These are phyloP conservation scores for Papilio polyxenes DNA, from an alignment of 1,140 invertebrate genomes.

Conservation along the genomic window DNA sequence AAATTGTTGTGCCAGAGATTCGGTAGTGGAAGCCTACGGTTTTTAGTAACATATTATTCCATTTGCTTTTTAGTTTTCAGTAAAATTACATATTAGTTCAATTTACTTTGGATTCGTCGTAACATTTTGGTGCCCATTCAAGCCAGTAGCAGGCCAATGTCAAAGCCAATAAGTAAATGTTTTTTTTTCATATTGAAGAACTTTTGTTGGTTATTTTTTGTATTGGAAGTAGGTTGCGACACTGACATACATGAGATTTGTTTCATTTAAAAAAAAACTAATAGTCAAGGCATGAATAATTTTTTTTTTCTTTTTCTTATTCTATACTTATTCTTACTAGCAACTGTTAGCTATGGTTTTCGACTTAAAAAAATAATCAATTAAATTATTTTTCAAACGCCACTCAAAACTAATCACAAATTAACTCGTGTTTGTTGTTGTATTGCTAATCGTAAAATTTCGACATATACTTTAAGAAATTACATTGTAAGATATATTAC, in stretches of 20 bases:
- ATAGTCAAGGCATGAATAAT: conserved; percentile 57
- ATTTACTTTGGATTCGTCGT: conserved; percentile 39
- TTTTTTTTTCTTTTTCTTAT: conserved; percentile 43
- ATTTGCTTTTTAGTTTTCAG: background rate
- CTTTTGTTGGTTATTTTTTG: conserved; percentile 63
- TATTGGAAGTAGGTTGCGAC: conserved; percentile 76
- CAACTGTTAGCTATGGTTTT: background rate
- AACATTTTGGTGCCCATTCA: conserved; percentile 55
- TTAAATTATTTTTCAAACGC: background rate
- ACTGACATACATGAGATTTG: conserved; percentile 75
- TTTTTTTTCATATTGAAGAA: conserved; percentile 63
- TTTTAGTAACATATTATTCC: background rate
- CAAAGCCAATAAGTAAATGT: conserved; percentile 60
- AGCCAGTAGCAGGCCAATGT: conserved; percentile 58
- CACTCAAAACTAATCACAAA: background rate
- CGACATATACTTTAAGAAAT: background rate
- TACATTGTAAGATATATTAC: background rate
- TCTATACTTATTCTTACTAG: background rate
- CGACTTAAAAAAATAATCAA: conserved; percentile 15
- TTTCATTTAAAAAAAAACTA: conserved; percentile 68
- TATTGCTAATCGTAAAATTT: background rate
- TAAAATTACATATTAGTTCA: conserved; percentile 50
- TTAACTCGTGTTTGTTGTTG: background rate
- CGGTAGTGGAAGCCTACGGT: too few species aligned
- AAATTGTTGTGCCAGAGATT: too few species aligned